Evolutionary conservation across 1,140 invertebrate genomes (phyloP), one percentile per base, ranked within the genome.

Genomic region (Camponotus floridanus): DNA sequence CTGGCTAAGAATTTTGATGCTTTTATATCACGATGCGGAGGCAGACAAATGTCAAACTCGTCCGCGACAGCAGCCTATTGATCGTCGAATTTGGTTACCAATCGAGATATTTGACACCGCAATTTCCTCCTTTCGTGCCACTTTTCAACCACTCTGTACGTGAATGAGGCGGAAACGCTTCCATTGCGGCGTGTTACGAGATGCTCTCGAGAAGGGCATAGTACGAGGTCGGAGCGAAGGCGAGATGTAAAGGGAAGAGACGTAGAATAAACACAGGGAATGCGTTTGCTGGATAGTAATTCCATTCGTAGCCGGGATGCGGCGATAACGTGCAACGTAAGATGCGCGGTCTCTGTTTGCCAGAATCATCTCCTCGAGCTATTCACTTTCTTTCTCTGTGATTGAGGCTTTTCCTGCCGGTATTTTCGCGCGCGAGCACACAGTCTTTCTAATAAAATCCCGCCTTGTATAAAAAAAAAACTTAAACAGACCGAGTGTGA

Each of bases 231-330:
- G 59, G 13, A 4, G 36, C 61, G 42, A 3, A 59, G 45, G 73
- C 39, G 71, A 76, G 76, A 55, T 55, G 62, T 62, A 61, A 42
- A 62, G 87, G 81, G 55, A 55, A 71, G 59, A 39, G 83, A 86
- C 26, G 80, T 80, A 79, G 70, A 76, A 74, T 81, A 90, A 91
- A 91, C 87, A 90, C 36, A 55, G 68, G 65, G 87, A 87, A 87
- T 89, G 84, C 85, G 81, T 87, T 91, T 85, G 81, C 78, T 55
- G 74, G 71, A n/a, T 88, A 87, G 85, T 90, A 88, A 90, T 86
- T 91, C 83, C 83, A 89, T 84, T 90, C 87, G 33, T 79, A 84
- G 71, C 48, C 55, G 61, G 79, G 76, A 51, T 86, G 59, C 61
- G 26, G 80, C 76, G 88, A 90, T 91, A 87, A 86, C 85, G 71